A percentile compares a stretch with the other conserved stretches of the same genome.
These are phyloP conservation scores for Polypterus senegalus DNA, from an alignment of 2,113 vertebrate genomes.

Conservation along the genomic window DNA sequence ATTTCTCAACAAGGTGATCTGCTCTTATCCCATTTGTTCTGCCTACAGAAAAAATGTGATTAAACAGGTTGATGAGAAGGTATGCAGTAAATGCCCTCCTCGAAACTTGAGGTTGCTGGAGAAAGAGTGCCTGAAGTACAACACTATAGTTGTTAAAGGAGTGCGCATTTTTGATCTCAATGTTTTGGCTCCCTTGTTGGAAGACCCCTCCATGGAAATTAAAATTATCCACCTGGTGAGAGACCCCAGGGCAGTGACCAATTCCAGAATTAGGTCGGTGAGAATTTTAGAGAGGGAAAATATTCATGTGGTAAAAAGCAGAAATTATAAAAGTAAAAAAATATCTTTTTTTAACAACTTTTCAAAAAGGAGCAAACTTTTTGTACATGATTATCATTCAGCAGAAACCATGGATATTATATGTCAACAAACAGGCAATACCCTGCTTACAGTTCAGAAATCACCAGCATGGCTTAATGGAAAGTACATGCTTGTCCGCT, in stretches of 20 bases:
- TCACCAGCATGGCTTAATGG: conserved; percentile 85
- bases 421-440: conserved; percentile 84
- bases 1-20: conserved; percentile 89
- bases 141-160: conserved; percentile 87
- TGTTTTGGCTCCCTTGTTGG: conserved; percentile 77
- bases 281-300: conserved; percentile 90
- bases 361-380: conserved; percentile 80
- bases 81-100: conserved; percentile 93
- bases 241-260: conserved; percentile 86
- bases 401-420: conserved; percentile 96
- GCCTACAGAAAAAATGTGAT: conserved; percentile 84
- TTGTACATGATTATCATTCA: conserved; percentile 83
- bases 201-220: conserved; percentile 79
- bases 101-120: conserved; percentile 82
- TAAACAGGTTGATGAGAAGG: conserved; percentile 87
- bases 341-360: conserved; percentile 77
- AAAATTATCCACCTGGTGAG: conserved; percentile 93
- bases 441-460: conserved; percentile 76
- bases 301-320: conserved; percentile 87
- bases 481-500: conserved; percentile 86
- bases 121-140: conserved; percentile 86
- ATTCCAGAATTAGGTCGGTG: conserved; percentile 89
- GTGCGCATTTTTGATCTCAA: conserved; percentile 86
- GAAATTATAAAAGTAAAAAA: conserved; percentile 80
- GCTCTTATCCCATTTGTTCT: conserved; percentile 84